Evolutionary conservation across 1,140 invertebrate species (phyloP), one percentile per base, ranked within the genome.

Genomic region (Nasonia longicornis): DNA sequence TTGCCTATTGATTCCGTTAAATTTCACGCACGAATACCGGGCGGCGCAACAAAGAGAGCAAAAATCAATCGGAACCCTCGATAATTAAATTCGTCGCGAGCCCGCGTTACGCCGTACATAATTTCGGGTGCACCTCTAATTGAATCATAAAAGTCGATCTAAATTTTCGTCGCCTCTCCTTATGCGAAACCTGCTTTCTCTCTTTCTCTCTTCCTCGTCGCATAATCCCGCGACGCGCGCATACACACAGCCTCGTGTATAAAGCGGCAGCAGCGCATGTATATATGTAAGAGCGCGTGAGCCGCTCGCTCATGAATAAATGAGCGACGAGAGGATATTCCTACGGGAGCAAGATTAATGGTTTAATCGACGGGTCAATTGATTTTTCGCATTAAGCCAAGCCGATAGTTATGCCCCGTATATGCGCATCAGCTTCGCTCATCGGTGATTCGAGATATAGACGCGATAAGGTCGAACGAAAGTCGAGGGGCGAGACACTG

Each of bases 301-400:
- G 70, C 70, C 3, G 38, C 31, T 45, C 48, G 31, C 58, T n/a
- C 58, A 74, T 80, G 76, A 77, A 77, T 77, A 77, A 64, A 66
- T 77, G 63, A 75, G 26, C 58, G 69, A 73, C 20, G 80, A 72
- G 77, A 52, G 71, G 20, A 45, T 67, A 78, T 63, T 70, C 45
- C 67, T 81, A 38, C 42, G 52, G 81, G 38, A 70, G 31, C 22
- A 73, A 82, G 80, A 78, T 77, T 73, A 82, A 82, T 77, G 75
- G 75, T 64, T 77, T 73, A 82, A 82, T 82, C 75, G 76, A 52
- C 20, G 70, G 52, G 38, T 42, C 80, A 73, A 82, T 82, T 78
- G 80, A 78, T 82, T 82, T 82, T 82, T 78, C 75, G 42, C 77
- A 67, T 83, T 16, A 64, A 84, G 74, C 74, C 66, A 3, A 12